phyloP scores from a whole-genome alignment of 1,140 invertebrate species.

The Carposina sasakii region DNA sequence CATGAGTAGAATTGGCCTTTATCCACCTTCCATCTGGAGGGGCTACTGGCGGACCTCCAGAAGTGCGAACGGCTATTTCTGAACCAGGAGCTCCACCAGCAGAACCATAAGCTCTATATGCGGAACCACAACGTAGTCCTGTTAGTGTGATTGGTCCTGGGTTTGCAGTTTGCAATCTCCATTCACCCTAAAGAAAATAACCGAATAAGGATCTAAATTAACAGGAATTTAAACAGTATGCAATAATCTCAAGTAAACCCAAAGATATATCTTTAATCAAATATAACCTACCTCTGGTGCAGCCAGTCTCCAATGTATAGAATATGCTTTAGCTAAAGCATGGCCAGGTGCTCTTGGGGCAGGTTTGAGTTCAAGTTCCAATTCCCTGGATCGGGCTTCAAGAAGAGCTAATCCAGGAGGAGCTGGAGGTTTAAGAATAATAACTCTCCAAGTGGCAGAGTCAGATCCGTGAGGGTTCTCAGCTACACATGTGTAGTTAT shows the following conservation, averaged over 20 bases:
- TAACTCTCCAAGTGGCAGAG: slow-evolving; percentile 83
- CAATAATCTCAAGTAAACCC: background rate
- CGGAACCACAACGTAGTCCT: slow-evolving; percentile 56
- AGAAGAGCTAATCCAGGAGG: slow-evolving; percentile 77
- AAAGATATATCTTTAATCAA: background rate
- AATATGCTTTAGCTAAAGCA: slow-evolving; percentile 52
- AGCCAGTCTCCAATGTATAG: slow-evolving; percentile 57
- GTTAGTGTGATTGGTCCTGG: slow-evolving; percentile 49
- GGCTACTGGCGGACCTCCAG: slow-evolving; percentile 54
- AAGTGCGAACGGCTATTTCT: slow-evolving; percentile 55
- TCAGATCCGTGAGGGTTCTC: slow-evolving; percentile 89
- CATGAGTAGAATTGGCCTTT: slow-evolving; percentile 58
- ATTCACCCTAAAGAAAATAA: slow-evolving; percentile 47
- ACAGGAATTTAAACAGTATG: background rate
- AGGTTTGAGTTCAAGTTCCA: slow-evolving; percentile 77
- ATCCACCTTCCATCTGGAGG: slow-evolving; percentile 65
- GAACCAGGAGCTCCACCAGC: slow-evolving; percentile 58
- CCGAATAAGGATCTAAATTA: background rate
- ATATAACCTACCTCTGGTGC: slow-evolving; percentile 46
- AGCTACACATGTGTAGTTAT: slow-evolving; percentile 90
- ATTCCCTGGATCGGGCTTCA: slow-evolving; percentile 76
- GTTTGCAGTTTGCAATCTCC: slow-evolving; percentile 51
- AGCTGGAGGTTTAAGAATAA: slow-evolving; percentile 82
- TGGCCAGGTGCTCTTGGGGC: slow-evolving; percentile 58
- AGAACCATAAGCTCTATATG: slow-evolving; percentile 56